These are phyloP conservation scores for Molothrus ater DNA, from an alignment of 2,797 vertebrate species.

Conservation along the genomic window DNA sequence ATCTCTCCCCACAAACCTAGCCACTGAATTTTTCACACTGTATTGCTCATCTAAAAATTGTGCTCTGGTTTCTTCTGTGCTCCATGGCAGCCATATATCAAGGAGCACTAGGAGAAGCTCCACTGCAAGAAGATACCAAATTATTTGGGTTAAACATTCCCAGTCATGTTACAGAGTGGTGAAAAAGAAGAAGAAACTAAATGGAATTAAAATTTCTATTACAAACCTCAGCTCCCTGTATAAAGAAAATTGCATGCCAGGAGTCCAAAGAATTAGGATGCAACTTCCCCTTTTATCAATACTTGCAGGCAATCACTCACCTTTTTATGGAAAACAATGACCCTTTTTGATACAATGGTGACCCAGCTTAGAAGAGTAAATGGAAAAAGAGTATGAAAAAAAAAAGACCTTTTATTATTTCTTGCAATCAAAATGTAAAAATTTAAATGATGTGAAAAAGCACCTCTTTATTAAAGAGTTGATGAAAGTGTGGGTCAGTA, in stretches of 20 bases:
- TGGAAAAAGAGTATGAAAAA: conserved; percentile 19
- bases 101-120: background rate
- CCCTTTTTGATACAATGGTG: background rate
- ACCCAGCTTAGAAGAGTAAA: conserved; percentile 27
- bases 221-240: background rate
- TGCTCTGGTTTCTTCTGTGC: background rate
- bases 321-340: conserved; percentile 26
- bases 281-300: background rate
- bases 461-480: conserved; percentile 69
- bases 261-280: conserved; percentile 1
- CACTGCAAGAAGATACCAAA: background rate
- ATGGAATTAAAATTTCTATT: background rate
- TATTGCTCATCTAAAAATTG: background rate
- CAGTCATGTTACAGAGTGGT: background rate
- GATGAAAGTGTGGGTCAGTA: conserved; percentile 72
- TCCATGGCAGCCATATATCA: background rate
- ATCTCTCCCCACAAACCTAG: background rate
- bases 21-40: background rate
- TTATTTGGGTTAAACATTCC: background rate
- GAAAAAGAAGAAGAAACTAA: conserved; percentile 19
- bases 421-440: conserved; percentile 61
- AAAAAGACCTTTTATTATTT: conserved; percentile 20
- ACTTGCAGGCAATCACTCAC: conserved; percentile 10
- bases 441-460: conserved; percentile 53
- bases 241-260: background rate